Conservation (phyloP, 2,888 invertebrate species). For the Ischnura elegans region DNA sequence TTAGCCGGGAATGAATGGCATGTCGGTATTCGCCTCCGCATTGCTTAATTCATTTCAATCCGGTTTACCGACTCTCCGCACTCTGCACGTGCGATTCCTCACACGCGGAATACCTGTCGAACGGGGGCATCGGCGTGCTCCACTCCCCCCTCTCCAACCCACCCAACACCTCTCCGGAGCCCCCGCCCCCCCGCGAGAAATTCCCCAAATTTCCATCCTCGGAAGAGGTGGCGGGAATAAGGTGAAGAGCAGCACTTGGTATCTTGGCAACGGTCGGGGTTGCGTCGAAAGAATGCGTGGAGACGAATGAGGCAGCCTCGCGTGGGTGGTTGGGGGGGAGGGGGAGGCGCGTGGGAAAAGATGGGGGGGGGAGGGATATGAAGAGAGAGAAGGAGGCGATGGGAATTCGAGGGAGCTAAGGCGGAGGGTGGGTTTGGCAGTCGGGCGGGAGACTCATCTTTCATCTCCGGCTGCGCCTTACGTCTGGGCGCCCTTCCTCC, state of each 20-base stretch:
- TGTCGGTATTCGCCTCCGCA: no score
- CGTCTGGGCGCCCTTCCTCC: slow-evolving; percentile 41
- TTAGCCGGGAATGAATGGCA: no score
- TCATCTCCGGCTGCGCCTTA: slow-evolving; percentile 61
- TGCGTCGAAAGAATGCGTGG: slow-evolving; percentile 54
- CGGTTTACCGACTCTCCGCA: not conserved
- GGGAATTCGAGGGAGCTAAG: slow-evolving; percentile 20
- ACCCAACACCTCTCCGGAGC: not conserved
- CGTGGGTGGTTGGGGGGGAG: not conserved
- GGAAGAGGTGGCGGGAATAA: slow-evolving; percentile 16
- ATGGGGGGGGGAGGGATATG: not conserved
- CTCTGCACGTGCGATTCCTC: not conserved
- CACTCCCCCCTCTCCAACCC: not conserved
- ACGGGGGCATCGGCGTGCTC: not conserved
- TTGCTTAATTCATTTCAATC: not conserved
- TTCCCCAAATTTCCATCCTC: slow-evolving; percentile 36
- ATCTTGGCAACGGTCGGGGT: slow-evolving; percentile 60
- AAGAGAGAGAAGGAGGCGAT: not conserved
- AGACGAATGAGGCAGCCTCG: slow-evolving; percentile 43
- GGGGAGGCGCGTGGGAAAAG: not conserved
- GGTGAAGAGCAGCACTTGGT: slow-evolving; percentile 49
- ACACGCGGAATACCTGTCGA: not conserved
- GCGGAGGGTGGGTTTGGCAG: slow-evolving; percentile 37
- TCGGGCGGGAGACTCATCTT: slow-evolving; percentile 61
- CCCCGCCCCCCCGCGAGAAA: not conserved